Evolutionary conservation across 92 coral and sea anemone species (phyloP).

Genomic region (Heteractis magnifica): DNA sequence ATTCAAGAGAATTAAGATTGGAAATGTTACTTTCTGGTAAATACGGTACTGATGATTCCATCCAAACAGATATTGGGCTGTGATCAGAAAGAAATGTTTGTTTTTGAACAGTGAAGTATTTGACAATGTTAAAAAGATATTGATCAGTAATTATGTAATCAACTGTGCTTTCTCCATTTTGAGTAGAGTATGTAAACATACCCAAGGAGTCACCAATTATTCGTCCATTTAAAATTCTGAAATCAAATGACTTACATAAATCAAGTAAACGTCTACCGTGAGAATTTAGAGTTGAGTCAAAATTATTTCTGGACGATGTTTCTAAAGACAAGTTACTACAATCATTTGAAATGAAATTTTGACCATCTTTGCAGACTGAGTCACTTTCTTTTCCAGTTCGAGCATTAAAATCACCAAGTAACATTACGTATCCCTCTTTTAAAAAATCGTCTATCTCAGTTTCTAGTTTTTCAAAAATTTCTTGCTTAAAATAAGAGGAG

Average conservation of each 20-base stretch:
- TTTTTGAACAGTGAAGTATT: conserved; percentile 37
- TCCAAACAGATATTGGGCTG: conserved; percentile 15
- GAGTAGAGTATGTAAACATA: conserved; percentile 10
- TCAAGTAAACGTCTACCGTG: conserved; percentile 54
- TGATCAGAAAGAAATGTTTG: conserved; percentile 26
- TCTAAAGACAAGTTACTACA: conserved; percentile 12
- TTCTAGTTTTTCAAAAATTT: too few species aligned
- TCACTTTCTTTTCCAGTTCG: too few species aligned
- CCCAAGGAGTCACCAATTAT: conserved; percentile 52
- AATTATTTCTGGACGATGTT: conserved; percentile 25
- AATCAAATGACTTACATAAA: conserved; percentile 45
- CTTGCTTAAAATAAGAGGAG: too few species aligned
- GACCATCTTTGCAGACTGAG: conserved; percentile 14
- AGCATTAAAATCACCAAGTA: too few species aligned
- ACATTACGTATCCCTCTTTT: too few species aligned
- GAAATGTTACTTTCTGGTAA: conserved; percentile 26
- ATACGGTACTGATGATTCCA: conserved; percentile 30
- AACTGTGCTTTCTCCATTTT: conserved; percentile 1
- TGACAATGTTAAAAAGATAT: conserved; percentile 33
- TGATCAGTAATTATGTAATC: conserved; percentile 31
- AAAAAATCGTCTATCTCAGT: too few species aligned
- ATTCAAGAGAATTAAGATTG: conserved; percentile 35
- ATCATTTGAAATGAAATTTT: too few species aligned
- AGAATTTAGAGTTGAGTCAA: conserved; percentile 31
- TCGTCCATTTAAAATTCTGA: conserved; percentile 57